Base-by-base conservation (phyloP, 1,140 invertebrate genomes). In the Drosophila sechellia region DNA sequence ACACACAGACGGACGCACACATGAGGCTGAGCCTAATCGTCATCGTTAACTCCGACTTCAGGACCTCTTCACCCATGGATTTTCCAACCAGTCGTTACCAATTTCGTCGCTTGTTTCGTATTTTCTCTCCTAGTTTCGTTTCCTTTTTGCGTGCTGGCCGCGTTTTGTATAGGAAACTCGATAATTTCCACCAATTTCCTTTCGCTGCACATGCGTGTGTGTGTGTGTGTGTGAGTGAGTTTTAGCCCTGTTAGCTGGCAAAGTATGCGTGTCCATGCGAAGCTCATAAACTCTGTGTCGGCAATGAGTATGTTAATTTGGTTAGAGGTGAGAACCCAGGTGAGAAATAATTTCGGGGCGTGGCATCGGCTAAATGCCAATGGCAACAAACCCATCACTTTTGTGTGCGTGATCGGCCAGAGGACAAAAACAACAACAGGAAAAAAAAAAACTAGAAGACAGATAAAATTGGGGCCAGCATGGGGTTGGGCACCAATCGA, bases 161-260 rank as follows among this genome's bases (percentile, higher is more conserved):
- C 79, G 84, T 87, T 87, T 87, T 87, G 84, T 87, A 87, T 87
- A 87, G 84, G 84, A 87, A 87, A 87, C 84, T 87, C 79, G 84
- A 87, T 87, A 87, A 87, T 87, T 87, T 87, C 84, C 84, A 87
- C 79, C 84, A 87, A 87, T 87, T 87, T 87, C 84, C 84, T 89
- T 89, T 69, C 42, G 59, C 53, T 15, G 40, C 45, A 27, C 17
- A 46, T 64, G 39, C 54, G 25, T 34, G 37, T 54, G 52, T 46
- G 17, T 35, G 42, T 46, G 31, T 64, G 35, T 61, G 25, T 27
- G 37, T 55, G 57, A 42, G 25, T 37, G 42, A 22, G 40, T 56
- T 35, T 48, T 37, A 39, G 46, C 27, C 6, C 35, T 17, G 20
- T 27, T 20, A 39, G 20, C 49, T 55, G 54, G 35, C 39, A n/a